These are phyloP conservation scores for Lophotriccus pileatus DNA, from an alignment of 2,797 vertebrate genomes.

Conservation along the genomic window DNA sequence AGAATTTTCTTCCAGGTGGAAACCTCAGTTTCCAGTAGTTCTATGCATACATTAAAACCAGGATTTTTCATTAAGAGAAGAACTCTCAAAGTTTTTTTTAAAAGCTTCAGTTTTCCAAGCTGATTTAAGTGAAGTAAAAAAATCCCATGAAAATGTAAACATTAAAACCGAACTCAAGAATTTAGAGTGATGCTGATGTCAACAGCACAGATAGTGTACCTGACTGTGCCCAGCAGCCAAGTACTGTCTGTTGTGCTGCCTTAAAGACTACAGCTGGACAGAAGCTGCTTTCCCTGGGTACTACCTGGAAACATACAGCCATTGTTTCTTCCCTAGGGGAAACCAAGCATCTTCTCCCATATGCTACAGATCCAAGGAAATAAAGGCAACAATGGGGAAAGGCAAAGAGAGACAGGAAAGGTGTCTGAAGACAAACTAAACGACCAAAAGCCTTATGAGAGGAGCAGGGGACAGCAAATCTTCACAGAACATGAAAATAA, in stretches of 20 bases:
- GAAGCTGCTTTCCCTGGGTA: background rate
- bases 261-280: background rate
- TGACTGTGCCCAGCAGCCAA: background rate
- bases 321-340: background rate
- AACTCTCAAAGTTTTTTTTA: background rate
- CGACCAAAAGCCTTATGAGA: background rate
- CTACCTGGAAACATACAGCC: background rate
- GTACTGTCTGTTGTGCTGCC: background rate
- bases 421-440: background rate
- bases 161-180: background rate
- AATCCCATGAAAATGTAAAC: background rate
- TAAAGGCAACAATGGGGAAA: background rate
- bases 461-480: background rate
- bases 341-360: background rate
- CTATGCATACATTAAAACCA: background rate
- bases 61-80: background rate
- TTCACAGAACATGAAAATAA: background rate
- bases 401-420: background rate
- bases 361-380: background rate
- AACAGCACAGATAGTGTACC: background rate
- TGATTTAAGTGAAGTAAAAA: background rate
- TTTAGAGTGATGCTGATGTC: fast-evolving
- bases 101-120: background rate
- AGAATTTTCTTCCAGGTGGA: background rate
- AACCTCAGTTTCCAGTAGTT: background rate